Conservation (phyloP, 2,888 invertebrate species). For the Mylabris sibirica region DNA sequence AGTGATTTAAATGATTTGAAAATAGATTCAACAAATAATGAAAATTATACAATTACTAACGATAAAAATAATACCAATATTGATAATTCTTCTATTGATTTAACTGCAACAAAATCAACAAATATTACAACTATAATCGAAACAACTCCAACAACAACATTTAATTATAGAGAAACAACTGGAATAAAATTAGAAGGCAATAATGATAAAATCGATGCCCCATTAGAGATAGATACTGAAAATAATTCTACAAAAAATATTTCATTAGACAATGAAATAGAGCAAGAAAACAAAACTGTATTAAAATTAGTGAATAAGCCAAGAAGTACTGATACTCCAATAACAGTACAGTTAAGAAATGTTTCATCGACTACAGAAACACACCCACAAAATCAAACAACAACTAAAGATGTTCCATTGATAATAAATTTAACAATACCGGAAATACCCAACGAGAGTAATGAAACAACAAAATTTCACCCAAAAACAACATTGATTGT, state of each 20-base stretch:
- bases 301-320: not conserved
- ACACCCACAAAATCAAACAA: not conserved
- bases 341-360: no score
- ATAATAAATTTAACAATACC: slow-evolving; percentile 2
- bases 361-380: no score
- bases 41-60: not conserved
- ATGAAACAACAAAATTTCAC: slow-evolving; percentile 4
- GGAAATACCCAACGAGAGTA: slow-evolving; percentile 12
- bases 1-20: not conserved
- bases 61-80: slow-evolving; percentile 3
- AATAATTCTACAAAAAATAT: not conserved
- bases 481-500: slow-evolving; percentile 19
- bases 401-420: not conserved
- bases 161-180: no score
- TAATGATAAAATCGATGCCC: not conserved
- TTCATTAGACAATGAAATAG: not conserved
- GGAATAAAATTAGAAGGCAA: not conserved
- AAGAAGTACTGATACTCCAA: no score
- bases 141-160: slow-evolving; percentile 5
- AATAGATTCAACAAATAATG: not conserved
- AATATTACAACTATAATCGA: slow-evolving; percentile 12
- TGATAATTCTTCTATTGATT: slow-evolving; percentile 19
- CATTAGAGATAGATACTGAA: not conserved
- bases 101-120: slow-evolving; percentile 12
- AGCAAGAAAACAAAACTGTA: not conserved